These are phyloP conservation scores for Thaleichthys pacificus DNA, from an alignment of 2,797 vertebrate genomes.

Conservation along the genomic window DNA sequence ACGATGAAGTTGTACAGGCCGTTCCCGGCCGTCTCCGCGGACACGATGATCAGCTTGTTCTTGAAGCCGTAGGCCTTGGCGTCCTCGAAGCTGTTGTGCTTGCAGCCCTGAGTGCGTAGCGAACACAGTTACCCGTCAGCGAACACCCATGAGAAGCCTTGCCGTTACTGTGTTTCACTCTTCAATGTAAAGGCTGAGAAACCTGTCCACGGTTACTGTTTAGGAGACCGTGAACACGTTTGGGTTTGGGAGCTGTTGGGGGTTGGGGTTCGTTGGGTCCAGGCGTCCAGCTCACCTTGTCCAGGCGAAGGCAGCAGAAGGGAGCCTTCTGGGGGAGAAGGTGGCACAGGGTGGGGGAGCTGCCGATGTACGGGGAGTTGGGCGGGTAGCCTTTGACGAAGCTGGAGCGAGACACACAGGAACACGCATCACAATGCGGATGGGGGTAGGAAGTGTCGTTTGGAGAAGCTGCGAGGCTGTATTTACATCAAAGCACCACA, in stretches of 20 bases:
- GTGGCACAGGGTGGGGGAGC: constrained; percentile 94
- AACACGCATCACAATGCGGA: background rate
- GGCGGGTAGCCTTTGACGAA: constrained; percentile 97
- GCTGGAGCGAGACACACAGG: constrained; percentile 59
- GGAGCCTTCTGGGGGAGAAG: constrained; percentile 90
- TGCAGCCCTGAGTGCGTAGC: constrained; percentile 82
- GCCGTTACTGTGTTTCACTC: too few relatives aligned
- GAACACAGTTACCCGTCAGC: too few relatives aligned
- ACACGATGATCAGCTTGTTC: constrained; percentile 98
- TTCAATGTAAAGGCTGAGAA: too few relatives aligned
- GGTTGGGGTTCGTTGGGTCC: background rate
- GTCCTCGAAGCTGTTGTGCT: constrained; percentile 92
- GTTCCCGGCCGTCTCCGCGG: constrained; percentile 95
- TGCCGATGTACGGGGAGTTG: constrained; percentile 96
- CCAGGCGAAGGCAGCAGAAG: constrained; percentile 92
- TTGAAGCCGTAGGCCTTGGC: constrained; percentile 97
- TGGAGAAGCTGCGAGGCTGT: background rate
- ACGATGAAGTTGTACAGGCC: constrained; percentile 98
- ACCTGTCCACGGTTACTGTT: too few relatives aligned
- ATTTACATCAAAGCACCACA: constrained; percentile 44
- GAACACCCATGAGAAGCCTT: too few relatives aligned
- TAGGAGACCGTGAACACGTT: too few relatives aligned
- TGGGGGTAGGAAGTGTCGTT: background rate
- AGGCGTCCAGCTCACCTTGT: constrained; percentile 78
- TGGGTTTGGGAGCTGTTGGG: too few relatives aligned